Evolutionary conservation across 2,797 vertebrate genomes (phyloP).

Genomic region (Cetoscarus ocellatus): DNA sequence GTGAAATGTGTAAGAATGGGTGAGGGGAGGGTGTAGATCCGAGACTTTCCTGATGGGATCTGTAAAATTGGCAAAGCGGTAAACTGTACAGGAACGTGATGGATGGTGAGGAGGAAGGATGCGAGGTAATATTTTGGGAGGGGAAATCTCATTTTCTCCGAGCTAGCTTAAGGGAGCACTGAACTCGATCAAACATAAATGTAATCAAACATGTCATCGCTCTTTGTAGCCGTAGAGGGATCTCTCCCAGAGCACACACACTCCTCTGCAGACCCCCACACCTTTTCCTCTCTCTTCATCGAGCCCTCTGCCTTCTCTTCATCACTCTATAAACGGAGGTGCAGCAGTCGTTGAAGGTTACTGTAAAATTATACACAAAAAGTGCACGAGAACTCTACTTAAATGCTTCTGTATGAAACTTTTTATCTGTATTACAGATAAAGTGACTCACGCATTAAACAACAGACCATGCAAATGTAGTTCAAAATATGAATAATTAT

Average conservation of each 20-base stretch:
- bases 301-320: constrained; percentile 12
- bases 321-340: constrained; percentile 61
- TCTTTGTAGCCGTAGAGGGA: constrained; percentile 73
- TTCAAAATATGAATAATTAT: neutral
- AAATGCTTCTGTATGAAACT: constrained; percentile 31
- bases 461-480: constrained; percentile 3
- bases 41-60: constrained; percentile 50
- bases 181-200: constrained; percentile 82
- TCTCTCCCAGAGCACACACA: constrained; percentile 45
- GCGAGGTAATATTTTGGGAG: constrained; percentile 76
- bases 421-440: constrained; percentile 12
- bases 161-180: constrained; percentile 78
- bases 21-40: constrained; percentile 28
- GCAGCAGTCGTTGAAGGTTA: constrained; percentile 48
- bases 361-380: constrained; percentile 42
- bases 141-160: constrained; percentile 82
- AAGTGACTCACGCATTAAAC: constrained; percentile 21
- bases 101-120: constrained; percentile 65
- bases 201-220: constrained; percentile 81
- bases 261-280: constrained; percentile 7
- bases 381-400: constrained; percentile 37
- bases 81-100: constrained; percentile 72
- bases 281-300: neutral
- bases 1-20: constrained; percentile 22
- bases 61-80: constrained; percentile 73